These are phyloP conservation scores for Prosapia bicincta DNA, from an alignment of 2,888 invertebrate species.

Conservation along the genomic window DNA sequence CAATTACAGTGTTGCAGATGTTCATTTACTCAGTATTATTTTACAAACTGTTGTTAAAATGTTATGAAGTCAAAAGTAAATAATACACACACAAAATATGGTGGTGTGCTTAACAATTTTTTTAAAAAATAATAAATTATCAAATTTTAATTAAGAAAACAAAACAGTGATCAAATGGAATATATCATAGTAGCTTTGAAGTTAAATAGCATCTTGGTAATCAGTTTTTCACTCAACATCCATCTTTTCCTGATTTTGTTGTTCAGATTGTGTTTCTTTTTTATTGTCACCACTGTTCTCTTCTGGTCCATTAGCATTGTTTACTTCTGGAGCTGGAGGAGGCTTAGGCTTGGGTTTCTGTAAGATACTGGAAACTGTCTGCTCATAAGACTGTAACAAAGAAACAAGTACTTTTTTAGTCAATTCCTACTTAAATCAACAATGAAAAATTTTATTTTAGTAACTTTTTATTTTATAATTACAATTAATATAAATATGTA, in stretches of 20 bases:
- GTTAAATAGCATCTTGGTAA: not conserved
- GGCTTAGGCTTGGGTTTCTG: constrained; percentile 77
- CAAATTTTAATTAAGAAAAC: not conserved
- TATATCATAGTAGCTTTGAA: not conserved
- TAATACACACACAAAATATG: not conserved
- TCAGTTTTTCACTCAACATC: constrained; percentile 46
- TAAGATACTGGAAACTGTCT: constrained; percentile 63
- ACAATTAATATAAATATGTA: too few relatives aligned
- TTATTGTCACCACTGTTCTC: constrained; percentile 32
- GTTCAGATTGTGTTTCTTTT: constrained; percentile 30
- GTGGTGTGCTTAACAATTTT: not conserved
- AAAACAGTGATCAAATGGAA: not conserved
- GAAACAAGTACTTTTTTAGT: too few relatives aligned
- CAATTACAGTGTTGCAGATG: not conserved
- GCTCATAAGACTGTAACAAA: constrained; percentile 52
- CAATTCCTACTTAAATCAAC: too few relatives aligned
- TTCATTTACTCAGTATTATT: not conserved
- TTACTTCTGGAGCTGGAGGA: constrained; percentile 57
- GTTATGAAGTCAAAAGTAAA: not conserved
- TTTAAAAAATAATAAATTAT: not conserved
- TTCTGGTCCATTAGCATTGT: constrained; percentile 45
- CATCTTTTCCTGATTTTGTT: constrained; percentile 45
- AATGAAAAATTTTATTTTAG: too few relatives aligned
- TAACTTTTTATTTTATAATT: too few relatives aligned
- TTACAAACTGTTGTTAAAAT: not conserved